Base-by-base conservation (phyloP, 2,797 vertebrate species). In the Danio choprae region DNA sequence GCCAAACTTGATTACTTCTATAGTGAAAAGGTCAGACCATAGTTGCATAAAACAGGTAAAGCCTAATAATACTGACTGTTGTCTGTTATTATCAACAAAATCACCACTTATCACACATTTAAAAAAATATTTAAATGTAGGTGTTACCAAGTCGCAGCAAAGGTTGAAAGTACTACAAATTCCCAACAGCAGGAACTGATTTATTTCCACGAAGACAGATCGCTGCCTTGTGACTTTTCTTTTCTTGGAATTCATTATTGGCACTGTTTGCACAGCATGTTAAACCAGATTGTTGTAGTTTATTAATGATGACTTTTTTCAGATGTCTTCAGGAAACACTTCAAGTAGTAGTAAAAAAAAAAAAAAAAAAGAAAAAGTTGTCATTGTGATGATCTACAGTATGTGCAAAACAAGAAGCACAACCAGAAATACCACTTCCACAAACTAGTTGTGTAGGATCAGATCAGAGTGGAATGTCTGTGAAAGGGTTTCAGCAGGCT, bases 1-100 rank as follows among this genome's bases (percentile, higher is more conserved):
- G 56, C 4, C 56, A 70, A 70, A 62, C 56, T 40, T 56, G 55
- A 70, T 62, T 62, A 18, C 18, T 62, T 15, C 46, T n/a, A 41
- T 8, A 70, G 12, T 7, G 9, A 62, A 40, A 6, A 78, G 8
- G 11, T 13, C 6, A 78, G 18, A 18, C 6, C 15, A 58, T n/a
- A n/a, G n/a, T 65, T 36, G 38, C 1, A 40, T 16, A 70, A 51
- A 18, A 15, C 18, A 0, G 43, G 0, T 2, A 15, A 2, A 4
- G n/a, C 10, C n/a, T 56, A 51, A 63, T 38, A 51, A 29, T 44
- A 15, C 16, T 0, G 11, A 16, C 10, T 67, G 40, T 18, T 51
- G 16, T 22, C 22, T 51, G 22, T 64, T 2, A 36, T 12, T 48
- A 4, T n/a, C 3, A 7, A 8, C 40, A 5, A 11, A 5, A 11